Percentiles rank a stretch among this genome's conserved stretches.
These are phyloP conservation scores for Scarus forsteni DNA, from an alignment of 2,797 vertebrate genomes.

Conservation along the genomic window DNA sequence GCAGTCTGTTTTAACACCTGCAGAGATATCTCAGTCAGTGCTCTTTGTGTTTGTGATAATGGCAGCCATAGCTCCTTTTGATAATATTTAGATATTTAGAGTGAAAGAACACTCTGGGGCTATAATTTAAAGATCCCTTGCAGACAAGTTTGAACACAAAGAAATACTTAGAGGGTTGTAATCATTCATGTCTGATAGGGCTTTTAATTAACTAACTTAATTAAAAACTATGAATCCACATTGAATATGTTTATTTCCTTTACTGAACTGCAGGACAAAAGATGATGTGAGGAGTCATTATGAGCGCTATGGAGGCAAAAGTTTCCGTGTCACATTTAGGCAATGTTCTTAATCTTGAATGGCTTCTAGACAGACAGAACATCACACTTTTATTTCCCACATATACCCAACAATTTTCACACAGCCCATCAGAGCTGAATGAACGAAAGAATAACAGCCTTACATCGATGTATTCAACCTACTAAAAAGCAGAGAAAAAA, in stretches of 20 bases:
- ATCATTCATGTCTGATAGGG: neutral
- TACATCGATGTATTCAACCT: too few relatives aligned
- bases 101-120: neutral
- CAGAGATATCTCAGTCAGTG: neutral
- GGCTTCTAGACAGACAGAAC: neutral
- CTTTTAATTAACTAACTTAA: conserved; percentile 9
- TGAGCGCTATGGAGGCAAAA: neutral
- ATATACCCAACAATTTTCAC: neutral
- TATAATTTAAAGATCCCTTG: neutral
- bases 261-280: neutral
- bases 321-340: neutral
- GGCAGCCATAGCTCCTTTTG: neutral
- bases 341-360: neutral
- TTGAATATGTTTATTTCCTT: neutral
- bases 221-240: neutral
- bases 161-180: neutral
- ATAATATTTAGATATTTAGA: conserved; percentile 4
- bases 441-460: neutral
- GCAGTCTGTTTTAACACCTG: neutral
- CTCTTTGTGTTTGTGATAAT: neutral
- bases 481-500: too few relatives aligned
- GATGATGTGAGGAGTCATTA: neutral
- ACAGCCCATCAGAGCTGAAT: neutral
- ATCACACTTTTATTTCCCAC: too few relatives aligned
- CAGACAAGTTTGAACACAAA: neutral